Evolutionary conservation across 2,113 vertebrate species (phyloP).

Genomic region (Elachura formosa): DNA sequence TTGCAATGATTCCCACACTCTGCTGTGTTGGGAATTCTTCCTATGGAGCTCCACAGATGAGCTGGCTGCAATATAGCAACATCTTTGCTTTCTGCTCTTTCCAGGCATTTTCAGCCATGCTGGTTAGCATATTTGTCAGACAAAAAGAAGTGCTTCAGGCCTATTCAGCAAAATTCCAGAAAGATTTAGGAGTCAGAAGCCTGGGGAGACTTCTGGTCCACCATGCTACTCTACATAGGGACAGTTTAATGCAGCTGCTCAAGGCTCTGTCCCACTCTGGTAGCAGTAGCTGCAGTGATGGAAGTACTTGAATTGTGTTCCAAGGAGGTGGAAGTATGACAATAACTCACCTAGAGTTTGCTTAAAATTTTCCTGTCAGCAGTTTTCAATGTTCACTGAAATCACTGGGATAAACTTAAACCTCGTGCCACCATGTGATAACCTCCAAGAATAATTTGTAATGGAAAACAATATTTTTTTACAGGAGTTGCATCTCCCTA

Average conservation of each 20-base stretch:
- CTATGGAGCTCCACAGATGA: background rate
- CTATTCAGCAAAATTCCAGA: background rate
- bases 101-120: background rate
- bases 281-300: background rate
- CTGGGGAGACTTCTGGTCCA: background rate
- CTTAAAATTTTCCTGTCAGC: background rate
- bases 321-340: accelerated
- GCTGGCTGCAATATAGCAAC: background rate
- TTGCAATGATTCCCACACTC: background rate
- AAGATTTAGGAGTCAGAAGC: background rate
- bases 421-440: background rate
- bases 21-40: background rate
- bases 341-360: background rate
- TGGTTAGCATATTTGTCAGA: accelerated
- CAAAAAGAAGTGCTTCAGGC: background rate
- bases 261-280: background rate
- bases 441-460: background rate
- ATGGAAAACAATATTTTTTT: background rate
- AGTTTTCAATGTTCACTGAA: background rate
- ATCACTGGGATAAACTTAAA: background rate
- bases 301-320: background rate
- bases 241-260: background rate
- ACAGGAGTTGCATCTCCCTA: background rate
- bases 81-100: background rate
- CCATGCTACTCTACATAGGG: background rate